phyloP scores from a whole-genome alignment of 2,888 invertebrate species.

The Nomada fabriciana region DNA sequence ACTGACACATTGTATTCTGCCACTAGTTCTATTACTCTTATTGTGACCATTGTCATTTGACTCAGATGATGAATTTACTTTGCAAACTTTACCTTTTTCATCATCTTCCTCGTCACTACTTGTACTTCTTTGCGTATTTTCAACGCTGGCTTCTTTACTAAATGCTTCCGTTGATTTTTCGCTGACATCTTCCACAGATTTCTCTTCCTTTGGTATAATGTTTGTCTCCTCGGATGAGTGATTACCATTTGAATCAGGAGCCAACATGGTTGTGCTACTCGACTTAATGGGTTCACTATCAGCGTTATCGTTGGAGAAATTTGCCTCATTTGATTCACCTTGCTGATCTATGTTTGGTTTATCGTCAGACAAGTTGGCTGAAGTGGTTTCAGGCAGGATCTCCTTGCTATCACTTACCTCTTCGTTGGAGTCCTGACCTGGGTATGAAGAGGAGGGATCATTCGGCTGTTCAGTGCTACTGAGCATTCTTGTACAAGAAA shows the following conservation, averaged over 20 bases:
- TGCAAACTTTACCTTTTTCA: constrained; percentile 53
- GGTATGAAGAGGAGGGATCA: constrained; percentile 80
- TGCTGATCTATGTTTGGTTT: constrained; percentile 84
- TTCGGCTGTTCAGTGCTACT: constrained; percentile 74
- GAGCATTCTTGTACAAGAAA: constrained; percentile 73
- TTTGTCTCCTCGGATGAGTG: constrained; percentile 47
- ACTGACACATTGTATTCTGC: constrained; percentile 70
- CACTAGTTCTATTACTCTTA: constrained; percentile 60
- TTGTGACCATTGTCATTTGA: constrained; percentile 61
- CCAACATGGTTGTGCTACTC: constrained; percentile 51
- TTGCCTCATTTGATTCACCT: constrained; percentile 75
- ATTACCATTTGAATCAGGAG: constrained; percentile 66
- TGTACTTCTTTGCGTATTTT: constrained; percentile 52
- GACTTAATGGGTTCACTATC: constrained; percentile 66
- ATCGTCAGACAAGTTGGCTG: constrained; percentile 84
- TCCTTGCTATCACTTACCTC: constrained; percentile 85
- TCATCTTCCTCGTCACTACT: constrained; percentile 68
- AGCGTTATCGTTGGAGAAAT: constrained; percentile 70
- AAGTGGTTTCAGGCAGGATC: constrained; percentile 83
- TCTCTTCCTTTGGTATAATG: constrained; percentile 58
- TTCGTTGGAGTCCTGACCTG: constrained; percentile 82
- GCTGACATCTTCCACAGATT: constrained; percentile 50
- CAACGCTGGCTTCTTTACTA: constrained; percentile 46
- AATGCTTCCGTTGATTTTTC: constrained; percentile 51
- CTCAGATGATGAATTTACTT: constrained; percentile 69